These are phyloP conservation scores for Pelvicachromis taeniatus DNA, from an alignment of 2,113 vertebrate genomes.

Conservation along the genomic window DNA sequence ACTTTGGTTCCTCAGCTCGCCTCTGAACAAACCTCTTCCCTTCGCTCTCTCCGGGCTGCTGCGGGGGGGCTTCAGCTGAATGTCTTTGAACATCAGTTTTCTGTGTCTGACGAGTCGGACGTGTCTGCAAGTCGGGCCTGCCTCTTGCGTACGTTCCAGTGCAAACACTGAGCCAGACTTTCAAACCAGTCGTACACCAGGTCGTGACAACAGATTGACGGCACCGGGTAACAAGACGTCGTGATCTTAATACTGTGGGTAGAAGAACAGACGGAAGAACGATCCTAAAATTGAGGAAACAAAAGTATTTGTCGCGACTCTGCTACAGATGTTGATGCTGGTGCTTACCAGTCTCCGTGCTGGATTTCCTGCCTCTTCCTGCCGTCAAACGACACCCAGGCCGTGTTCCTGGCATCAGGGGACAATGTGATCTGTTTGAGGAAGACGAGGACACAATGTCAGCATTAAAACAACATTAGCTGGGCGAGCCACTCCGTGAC, in stretches of 20 bases:
- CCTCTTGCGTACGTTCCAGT: slow-evolving; percentile 82
- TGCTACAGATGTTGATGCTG: not conserved
- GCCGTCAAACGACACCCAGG: slow-evolving; percentile 81
- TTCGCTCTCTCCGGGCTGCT: not conserved
- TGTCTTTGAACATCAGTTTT: slow-evolving; percentile 58
- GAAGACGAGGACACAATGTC: not conserved
- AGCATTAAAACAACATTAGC: not conserved
- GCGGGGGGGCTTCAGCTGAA: not conserved
- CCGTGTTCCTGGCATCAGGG: slow-evolving; percentile 78
- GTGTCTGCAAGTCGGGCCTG: slow-evolving; percentile 69
- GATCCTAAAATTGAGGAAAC: not conserved
- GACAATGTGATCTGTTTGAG: slow-evolving; percentile 74
- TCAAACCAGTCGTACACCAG: slow-evolving; percentile 83
- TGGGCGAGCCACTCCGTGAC: not conserved
- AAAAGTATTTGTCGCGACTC: not conserved
- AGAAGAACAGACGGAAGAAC: not conserved
- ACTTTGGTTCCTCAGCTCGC: not conserved
- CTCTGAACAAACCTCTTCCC: not conserved
- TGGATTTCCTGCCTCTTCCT: slow-evolving; percentile 80
- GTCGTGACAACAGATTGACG: slow-evolving; percentile 81
- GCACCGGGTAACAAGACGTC: slow-evolving; percentile 78
- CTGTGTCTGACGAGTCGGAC: slow-evolving; percentile 71
- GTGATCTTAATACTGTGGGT: slow-evolving; percentile 77
- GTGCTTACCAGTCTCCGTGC: slow-evolving; percentile 74
- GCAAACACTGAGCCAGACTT: slow-evolving; percentile 79